Base-by-base conservation (phyloP, 2,113 vertebrate genomes). In the Tragelaphus buxtoni region DNA sequence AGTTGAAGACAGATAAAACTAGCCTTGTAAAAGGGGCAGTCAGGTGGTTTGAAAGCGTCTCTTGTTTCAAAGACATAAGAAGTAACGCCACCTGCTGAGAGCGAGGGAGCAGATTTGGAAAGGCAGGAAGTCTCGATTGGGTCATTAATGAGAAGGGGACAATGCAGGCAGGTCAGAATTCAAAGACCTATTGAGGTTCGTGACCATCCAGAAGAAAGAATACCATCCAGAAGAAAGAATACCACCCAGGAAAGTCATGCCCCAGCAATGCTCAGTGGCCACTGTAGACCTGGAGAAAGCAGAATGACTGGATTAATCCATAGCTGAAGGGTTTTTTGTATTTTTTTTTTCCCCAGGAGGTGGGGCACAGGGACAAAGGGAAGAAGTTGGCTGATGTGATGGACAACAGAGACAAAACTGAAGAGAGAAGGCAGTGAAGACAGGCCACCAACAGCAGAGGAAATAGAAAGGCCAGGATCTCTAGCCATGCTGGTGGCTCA, bases 1-100 rank as follows among this genome's bases (percentile, higher is more conserved):
- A 49, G 84, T 5, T 91, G 90, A 87, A 65, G 84, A 58, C 32
- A 49, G 94, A 94, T 90, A 95, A 95, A 97, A 83, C 81, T n/a
- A 65, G 24, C 47, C 47, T 83, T 47, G 16, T 84, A 74, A 77
- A 95, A 55, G 7, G 11, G 65, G 74, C 42, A 20, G 22, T 74
- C 90, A 94, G 69, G 55, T 91, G 35, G 51, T 45, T 47, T 28
- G 60, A 85, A 77, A 82, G 42, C 4, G 0, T 45, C 63, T 96
- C 90, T 18, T 58, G 35, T 92, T 83, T 88, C 83, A 61, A 5
- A 55, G 58, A 56, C 72, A 35, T 60, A 74, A 79, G 95, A 95
- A 86, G 61, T 86, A 56, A 72, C 28, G 45, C 47, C 35, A 16
- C n/a, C 85, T 58, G 53, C 85, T 56, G 56, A 83, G 82, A 58